phyloP scores from a whole-genome alignment of 2,888 invertebrate genomes.

The Eupithecia subfuscata region DNA sequence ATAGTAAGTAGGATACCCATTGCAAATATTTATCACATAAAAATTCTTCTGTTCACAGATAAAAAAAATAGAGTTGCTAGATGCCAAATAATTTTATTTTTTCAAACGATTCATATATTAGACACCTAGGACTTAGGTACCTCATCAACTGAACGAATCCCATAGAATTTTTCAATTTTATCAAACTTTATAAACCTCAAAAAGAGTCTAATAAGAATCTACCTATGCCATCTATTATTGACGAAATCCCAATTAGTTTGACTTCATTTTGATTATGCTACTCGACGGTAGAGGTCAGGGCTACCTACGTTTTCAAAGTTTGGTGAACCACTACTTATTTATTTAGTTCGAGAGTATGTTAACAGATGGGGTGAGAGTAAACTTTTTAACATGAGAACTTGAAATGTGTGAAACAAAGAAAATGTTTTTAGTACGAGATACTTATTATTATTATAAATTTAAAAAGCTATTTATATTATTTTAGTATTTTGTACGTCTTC shows the following conservation, averaged over 20 bases:
- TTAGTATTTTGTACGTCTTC: not conserved
- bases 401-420: not conserved
- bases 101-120: too few relatives aligned
- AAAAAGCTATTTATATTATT: not conserved
- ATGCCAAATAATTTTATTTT: too few relatives aligned
- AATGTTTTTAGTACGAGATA: not conserved
- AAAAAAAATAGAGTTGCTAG: not conserved
- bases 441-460: not conserved
- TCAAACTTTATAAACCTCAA: not conserved
- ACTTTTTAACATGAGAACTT: not conserved
- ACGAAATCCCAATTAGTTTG: conserved; percentile 51
- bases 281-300: conserved; percentile 75
- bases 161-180: not conserved
- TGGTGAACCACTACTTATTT: conserved; percentile 52
- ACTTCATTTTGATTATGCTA: conserved; percentile 59
- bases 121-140: too few relatives aligned
- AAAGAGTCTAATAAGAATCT: conserved; percentile 5
- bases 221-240: conserved; percentile 70
- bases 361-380: conserved; percentile 65
- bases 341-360: conserved; percentile 62
- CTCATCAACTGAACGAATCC: not conserved
- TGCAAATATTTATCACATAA: not conserved
- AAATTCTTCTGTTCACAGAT: not conserved
- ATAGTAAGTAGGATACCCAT: too few relatives aligned
- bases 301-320: conserved; percentile 55